These are phyloP conservation scores for Caenorhabditis plicata DNA, from an alignment of 2,888 invertebrate species.

Conservation along the genomic window DNA sequence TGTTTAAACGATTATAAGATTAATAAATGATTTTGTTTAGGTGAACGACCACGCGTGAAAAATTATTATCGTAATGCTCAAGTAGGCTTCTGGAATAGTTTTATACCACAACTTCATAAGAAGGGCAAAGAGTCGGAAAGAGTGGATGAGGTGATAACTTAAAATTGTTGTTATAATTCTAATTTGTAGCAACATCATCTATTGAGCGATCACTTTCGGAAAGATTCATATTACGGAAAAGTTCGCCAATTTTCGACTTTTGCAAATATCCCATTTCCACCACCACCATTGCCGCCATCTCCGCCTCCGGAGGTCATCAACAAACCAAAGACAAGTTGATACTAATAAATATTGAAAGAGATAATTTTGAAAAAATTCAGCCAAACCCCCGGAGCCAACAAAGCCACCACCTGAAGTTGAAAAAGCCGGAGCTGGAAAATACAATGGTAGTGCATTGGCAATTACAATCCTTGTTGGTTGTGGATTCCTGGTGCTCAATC, in stretches of 20 bases:
- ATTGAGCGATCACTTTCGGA: conserved; percentile 56
- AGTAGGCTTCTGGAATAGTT: conserved; percentile 64
- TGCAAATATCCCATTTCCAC: conserved; percentile 59
- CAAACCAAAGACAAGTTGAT: conserved; percentile 40
- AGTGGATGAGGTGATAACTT: conserved; percentile 14
- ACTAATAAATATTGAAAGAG: neutral
- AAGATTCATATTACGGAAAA: conserved; percentile 59
- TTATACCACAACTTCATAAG: conserved; percentile 59
- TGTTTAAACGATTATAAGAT: conserved; percentile 5
- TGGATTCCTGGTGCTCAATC: conserved; percentile 59
- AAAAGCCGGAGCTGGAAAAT: conserved; percentile 19
- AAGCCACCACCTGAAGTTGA: conserved; percentile 18
- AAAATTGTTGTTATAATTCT: neutral
- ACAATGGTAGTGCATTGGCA: conserved; percentile 40
- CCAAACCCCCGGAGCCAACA: conserved; percentile 27
- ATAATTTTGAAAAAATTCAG: conserved; percentile 12
- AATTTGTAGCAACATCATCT: conserved; percentile 55
- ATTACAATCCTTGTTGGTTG: conserved; percentile 58
- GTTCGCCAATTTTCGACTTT: conserved; percentile 56
- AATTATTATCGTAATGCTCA: conserved; percentile 63
- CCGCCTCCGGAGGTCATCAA: conserved; percentile 45
- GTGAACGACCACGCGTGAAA: conserved; percentile 57
- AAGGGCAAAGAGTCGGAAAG: conserved; percentile 39
- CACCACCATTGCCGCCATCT: conserved; percentile 64
- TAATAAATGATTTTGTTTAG: conserved; percentile 28